Base-by-base conservation (phyloP, 2,888 invertebrate species). In the Drosophila atroscutellata region DNA sequence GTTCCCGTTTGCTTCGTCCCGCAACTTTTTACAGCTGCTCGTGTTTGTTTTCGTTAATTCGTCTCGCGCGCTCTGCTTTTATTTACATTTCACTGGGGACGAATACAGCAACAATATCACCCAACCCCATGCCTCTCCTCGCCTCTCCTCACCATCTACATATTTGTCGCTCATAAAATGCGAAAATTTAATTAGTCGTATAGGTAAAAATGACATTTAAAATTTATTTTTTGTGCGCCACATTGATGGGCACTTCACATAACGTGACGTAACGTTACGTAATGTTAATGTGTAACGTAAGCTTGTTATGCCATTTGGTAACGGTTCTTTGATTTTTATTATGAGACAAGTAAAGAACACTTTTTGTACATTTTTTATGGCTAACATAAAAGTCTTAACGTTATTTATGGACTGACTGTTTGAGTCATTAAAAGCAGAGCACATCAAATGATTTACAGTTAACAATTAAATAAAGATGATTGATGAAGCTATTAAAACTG, bases 121-220 rank as follows among this genome's bases (percentile, higher is more conserved):
- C 56, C 39, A 3, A 1, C 4, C 24, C n/a, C 6, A 11, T 7
- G 13, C 7, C 51, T 1, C 9, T 11, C n/a, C 7, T 5, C 9
- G 8, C n/a, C 7, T 5, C 15, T 8, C 36, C 11, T 0, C 0
- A 13, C 2, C 3, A 34, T 11, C 37, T 37, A 15, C 26, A 20
- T 20, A 8, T 24, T 32, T 39, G 47, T 20, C 50, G 74, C 84
- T 61, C 90, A 86, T 85, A 90, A 90, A 86, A 86, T 83, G 77
- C 54, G 52, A 83, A 89, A 86, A 90, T 86, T 90, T 86, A 86
- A 86, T 86, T 86, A 90, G 89, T 86, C 89, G 77, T 81, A 66
- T 80, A 83, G 83, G 81, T 88, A 86, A 88, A 85, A 85, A 74
- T 89, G 61, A 68, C 80, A 85, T 82, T 89, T 72, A 62, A 85